Evolutionary conservation across 92 coral and sea anemone genomes (phyloP), one percentile per base, ranked within the genome.

Genomic region (Epizoanthus ramosus): DNA sequence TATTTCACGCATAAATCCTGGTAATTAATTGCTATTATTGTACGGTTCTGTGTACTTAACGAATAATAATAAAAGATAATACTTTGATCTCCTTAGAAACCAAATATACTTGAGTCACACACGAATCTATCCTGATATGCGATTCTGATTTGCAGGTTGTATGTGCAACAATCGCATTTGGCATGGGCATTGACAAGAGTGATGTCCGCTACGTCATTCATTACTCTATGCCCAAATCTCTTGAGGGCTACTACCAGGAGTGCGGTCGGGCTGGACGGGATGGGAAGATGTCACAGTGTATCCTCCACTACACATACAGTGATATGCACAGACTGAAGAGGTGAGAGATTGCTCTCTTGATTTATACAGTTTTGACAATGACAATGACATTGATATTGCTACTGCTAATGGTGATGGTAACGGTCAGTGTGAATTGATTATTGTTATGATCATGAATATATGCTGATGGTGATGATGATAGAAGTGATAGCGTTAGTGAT

Each of bases 201-300:
- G 90, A 92, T 57, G 98, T 95, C 2, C 84, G 98, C 21, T 95
- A 89, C 68, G 98, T 95, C 4, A 90, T 95, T 63, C 98, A 95
- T 60, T 91, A 88, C 79, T 91, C 98, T 10, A 81, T 95, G 97
- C 98, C 98, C 67, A 95, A 95, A 86, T 95, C 98, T 8, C 89
- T 95, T 18, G 98, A 95, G 75, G 98, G 98, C 2, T 95, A 95
- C 80, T 95, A 93, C 76, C 98, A 95, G 87, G 98, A 95, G 71
- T 93, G 98, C 72, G 98, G 98, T n/a, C 89, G 98, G 50, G 98
- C 98, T 9, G 98, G 98, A 23, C 84, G 98, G 18, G 98, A 95
- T 67, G 98, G 98, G 12, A 85, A 71, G 67, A 84, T 84, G 86
- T 93, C 98, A 3, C 98, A 91, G 77, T 95, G 98, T 56, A 75